These are phyloP conservation scores for Dusona sp. DNA, from an alignment of 2,888 invertebrate genomes.

Conservation along the genomic window DNA sequence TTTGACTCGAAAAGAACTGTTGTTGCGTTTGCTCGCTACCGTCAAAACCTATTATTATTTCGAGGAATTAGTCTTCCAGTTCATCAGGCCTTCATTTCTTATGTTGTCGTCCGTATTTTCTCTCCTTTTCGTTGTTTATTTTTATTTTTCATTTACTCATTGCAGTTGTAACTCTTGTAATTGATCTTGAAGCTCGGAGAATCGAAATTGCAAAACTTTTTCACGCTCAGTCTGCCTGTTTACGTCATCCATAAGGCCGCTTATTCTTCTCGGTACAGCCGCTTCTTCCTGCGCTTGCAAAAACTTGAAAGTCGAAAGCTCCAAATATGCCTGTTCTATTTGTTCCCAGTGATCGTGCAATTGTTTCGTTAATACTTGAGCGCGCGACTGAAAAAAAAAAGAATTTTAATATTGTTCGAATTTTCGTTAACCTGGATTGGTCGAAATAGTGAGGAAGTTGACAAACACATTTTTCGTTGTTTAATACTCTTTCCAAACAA, in stretches of 20 bases:
- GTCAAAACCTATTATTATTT: conserved; percentile 15
- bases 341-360: conserved; percentile 94
- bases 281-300: conserved; percentile 95
- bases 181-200: conserved; percentile 90
- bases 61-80: not conserved
- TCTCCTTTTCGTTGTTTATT: conserved; percentile 3
- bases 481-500: no score
- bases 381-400: conserved; percentile 86
- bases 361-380: conserved; percentile 95
- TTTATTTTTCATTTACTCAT: conserved; percentile 25
- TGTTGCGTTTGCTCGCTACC: conserved; percentile 18
- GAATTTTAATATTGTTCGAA: not conserved
- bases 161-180: conserved; percentile 83
- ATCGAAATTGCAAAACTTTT: conserved; percentile 93
- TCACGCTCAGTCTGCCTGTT: conserved; percentile 96
- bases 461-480: no score
- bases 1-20: not conserved
- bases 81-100: conserved; percentile 26
- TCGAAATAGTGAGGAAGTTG: no score
- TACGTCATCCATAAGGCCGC: conserved; percentile 96
- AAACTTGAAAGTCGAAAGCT: conserved; percentile 95
- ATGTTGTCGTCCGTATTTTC: not conserved
- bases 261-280: conserved; percentile 95
- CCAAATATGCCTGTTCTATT: conserved; percentile 95
- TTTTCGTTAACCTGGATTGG: no score